Evolutionary conservation across 2,113 vertebrate genomes (phyloP).

Genomic region (Pogonocichla stellata): DNA sequence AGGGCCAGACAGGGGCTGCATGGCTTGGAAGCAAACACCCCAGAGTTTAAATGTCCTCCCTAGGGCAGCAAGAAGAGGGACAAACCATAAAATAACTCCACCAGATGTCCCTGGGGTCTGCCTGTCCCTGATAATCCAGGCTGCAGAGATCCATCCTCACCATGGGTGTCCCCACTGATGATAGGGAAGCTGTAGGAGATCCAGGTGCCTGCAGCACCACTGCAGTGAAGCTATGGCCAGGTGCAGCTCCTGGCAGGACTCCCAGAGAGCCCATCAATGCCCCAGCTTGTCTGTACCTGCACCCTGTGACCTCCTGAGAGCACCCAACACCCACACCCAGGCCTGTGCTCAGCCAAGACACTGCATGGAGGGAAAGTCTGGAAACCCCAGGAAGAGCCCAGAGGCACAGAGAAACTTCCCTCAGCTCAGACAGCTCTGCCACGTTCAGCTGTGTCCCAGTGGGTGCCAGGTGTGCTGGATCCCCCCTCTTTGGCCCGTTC

Average conservation of each 20-base stretch:
- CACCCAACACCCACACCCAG: not conserved
- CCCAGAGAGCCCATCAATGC: not conserved
- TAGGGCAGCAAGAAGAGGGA: not conserved
- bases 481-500: not conserved
- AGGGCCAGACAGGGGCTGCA: accelerated
- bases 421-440: not conserved
- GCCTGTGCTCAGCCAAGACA: not conserved
- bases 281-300: not conserved
- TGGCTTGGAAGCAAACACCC: not conserved
- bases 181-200: not conserved
- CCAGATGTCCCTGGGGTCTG: not conserved
- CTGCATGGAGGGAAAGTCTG: not conserved
- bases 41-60: not conserved
- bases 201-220: not conserved
- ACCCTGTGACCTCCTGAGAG: not conserved
- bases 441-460: not conserved
- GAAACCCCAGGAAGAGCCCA: not conserved
- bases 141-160: not conserved
- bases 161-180: too few relatives aligned
- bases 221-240: not conserved
- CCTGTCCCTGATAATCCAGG: not conserved
- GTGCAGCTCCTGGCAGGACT: not conserved
- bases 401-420: not conserved
- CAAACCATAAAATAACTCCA: not conserved
- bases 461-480: not conserved